Evolutionary conservation across 2,888 invertebrate genomes (phyloP), one percentile per base, ranked within the genome.

Genomic region (Papilio elwesi): DNA sequence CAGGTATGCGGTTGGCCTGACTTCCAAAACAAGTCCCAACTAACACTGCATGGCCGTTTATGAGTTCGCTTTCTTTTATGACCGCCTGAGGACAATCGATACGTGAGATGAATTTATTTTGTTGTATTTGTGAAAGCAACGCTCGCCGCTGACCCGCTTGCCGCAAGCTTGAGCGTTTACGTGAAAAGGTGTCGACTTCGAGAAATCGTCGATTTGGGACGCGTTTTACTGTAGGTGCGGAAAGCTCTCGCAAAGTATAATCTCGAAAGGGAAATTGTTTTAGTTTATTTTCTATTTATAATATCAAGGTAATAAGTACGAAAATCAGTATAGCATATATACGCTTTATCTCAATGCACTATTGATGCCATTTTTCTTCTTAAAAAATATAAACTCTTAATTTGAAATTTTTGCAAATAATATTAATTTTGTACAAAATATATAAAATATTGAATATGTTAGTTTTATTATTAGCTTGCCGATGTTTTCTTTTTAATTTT

Each of bases 81-180:
- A 90, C 83, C 85, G 86, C 85, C 87, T 81, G 92, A 90, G 93
- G 93, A 93, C 92, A 92, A 92, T 93, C 93, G 86, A 92, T 92
- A 93, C 93, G 93, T 93, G 93, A 91, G 89, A 90, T 89, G 93
- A 93, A 93, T 93, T 93, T 92, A 93, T 92, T 93, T 93, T 89
- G 91, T 91, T 90, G 89, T 92, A 87, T 92, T 93, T 92, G 93
- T 93, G 93, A 93, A 93, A 93, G 93, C 93, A 90, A 89, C 89
- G 90, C 90, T 85, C 84, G 90, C 87, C 88, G 87, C 83, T 92
- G 93, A 92, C 93, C 92, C 89, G 91, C 90, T 93, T 92, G 90
- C 80, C 84, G 80, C 79, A 82, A 84, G 86, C 86, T 87, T 84
- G 87, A 90, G 86, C 84, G 88, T 90, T 90, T 89, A 89, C 89